Base-by-base conservation (phyloP, 1,140 invertebrate genomes). In the Drosophila fuyamai region DNA sequence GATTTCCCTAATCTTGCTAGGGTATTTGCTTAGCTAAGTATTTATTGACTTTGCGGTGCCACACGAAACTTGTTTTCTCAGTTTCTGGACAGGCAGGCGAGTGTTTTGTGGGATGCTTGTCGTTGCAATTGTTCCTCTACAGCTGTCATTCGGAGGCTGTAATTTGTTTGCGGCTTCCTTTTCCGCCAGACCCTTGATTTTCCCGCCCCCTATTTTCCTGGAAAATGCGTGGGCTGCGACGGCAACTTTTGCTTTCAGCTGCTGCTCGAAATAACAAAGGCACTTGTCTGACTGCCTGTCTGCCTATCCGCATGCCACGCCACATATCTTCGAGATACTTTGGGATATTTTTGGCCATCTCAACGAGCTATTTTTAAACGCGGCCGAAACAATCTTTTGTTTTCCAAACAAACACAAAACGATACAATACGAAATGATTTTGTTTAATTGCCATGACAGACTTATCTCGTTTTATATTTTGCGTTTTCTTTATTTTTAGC, bases 201-300 rank as follows among this genome's bases (percentile, higher is more conserved):
- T 36, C 13, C 18, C 56, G 5, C 47, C 58, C 35, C 13, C 35
- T 4, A 18, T 54, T 56, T 58, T 23, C 14, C 44, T 38, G 35
- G 36, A 41, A 60, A 66, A 66, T 73, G 56, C 76, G 73, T 75
- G 79, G 79, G 83, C 76, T 43, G 62, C 55, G 71, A 56, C 29
- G 65, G 41, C 46, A 77, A 86, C 79, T 86, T 86, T 83, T 86
- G 71, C 83, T 79, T 88, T 88, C 82, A 79, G 79, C 83, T 66
- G 75, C 82, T 82, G 75, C 50, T 81, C 66, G 63, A 41, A 78
- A 70, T 16, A 79, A 82, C 59, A 83, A 83, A 82, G 74, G 80
- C 80, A 82, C 80, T 83, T 81, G 74, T 57, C 68, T 27, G 70
- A 60, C 68, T 73, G 7, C 51, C 77, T 76, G 66, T 66, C 73